phyloP scores from a whole-genome alignment of 2,888 invertebrate species.

The Drosophila demipolita region DNA sequence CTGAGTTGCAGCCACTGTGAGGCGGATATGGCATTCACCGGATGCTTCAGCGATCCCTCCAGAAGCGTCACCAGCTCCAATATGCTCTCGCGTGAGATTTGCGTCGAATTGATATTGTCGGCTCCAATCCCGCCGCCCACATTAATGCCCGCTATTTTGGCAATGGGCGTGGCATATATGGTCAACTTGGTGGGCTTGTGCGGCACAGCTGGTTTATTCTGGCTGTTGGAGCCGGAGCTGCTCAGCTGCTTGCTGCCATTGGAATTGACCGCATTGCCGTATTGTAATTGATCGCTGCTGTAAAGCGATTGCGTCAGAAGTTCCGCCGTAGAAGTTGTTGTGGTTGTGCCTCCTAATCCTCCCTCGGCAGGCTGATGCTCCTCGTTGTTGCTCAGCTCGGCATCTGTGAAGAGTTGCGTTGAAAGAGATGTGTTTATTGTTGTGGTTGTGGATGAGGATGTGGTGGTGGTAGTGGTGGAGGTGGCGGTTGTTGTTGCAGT shows the following conservation, averaged over 20 bases:
- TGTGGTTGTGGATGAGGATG: conserved; percentile 31
- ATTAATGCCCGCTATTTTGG: conserved; percentile 71
- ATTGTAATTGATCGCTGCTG: conserved; percentile 50
- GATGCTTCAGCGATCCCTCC: conserved; percentile 88
- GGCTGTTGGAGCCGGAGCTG: conserved; percentile 46
- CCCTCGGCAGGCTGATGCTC: conserved; percentile 26
- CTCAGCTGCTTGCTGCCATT: conserved; percentile 49
- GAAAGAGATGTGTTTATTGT: conserved; percentile 82
- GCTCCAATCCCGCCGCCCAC: conserved; percentile 46
- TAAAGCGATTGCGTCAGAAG: conserved; percentile 75
- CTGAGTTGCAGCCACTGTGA: conserved; percentile 92
- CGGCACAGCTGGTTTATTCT: conserved; percentile 89
- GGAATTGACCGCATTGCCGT: conserved; percentile 48
- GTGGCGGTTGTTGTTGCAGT: conserved; percentile 36
- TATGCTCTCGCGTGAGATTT: conserved; percentile 87
- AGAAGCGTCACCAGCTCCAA: conserved; percentile 89
- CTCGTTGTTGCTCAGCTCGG: conserved; percentile 46
- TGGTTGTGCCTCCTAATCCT: neutral
- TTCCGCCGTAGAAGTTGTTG: conserved; percentile 37
- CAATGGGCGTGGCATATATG: conserved; percentile 91
- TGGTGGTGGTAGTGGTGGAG: conserved; percentile 32
- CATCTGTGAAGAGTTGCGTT: conserved; percentile 84
- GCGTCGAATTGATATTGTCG: conserved; percentile 85
- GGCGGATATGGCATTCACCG: conserved; percentile 85
- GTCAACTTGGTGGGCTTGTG: conserved; percentile 89